These are phyloP conservation scores for Standfussiana lucernea DNA, from an alignment of 2,888 invertebrate species.

Conservation along the genomic window DNA sequence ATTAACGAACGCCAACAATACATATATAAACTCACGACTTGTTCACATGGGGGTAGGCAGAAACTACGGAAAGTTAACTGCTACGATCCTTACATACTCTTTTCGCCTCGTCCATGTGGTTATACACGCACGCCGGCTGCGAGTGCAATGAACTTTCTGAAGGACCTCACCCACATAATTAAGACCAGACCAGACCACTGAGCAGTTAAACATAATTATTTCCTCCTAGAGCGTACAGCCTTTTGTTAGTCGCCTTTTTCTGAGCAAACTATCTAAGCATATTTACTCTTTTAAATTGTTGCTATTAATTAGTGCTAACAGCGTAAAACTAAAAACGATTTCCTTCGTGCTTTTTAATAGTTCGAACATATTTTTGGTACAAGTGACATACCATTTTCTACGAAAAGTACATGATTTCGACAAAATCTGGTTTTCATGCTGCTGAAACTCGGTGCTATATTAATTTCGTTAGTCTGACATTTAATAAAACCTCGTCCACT, in stretches of 20 bases:
- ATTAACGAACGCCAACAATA: conserved; percentile 4
- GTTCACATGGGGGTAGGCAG: not conserved
- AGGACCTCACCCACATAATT: not conserved
- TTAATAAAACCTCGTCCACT: not conserved
- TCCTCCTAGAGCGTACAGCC: too few relatives aligned
- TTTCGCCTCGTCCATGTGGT: not conserved
- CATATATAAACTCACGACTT: not conserved
- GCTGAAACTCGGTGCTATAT: not conserved
- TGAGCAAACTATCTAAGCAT: too few relatives aligned
- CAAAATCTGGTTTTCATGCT: not conserved
- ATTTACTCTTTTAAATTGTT: too few relatives aligned
- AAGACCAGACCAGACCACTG: not conserved
- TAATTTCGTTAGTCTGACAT: not conserved
- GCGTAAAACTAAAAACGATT: not conserved
- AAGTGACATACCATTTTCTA: too few relatives aligned
- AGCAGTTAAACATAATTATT: not conserved
- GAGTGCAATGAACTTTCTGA: not conserved
- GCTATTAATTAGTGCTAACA: too few relatives aligned
- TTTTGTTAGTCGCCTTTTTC: too few relatives aligned
- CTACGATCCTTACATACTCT: not conserved
- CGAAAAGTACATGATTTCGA: not conserved
- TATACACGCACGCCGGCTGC: not conserved
- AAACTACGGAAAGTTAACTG: not conserved
- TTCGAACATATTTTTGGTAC: not conserved
- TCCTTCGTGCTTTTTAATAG: not conserved